Percentiles rank a stretch among this genome's conserved stretches.
Evolutionary conservation across 2,888 invertebrate genomes (phyloP).

Genomic region (Apodemia mormo): DNA sequence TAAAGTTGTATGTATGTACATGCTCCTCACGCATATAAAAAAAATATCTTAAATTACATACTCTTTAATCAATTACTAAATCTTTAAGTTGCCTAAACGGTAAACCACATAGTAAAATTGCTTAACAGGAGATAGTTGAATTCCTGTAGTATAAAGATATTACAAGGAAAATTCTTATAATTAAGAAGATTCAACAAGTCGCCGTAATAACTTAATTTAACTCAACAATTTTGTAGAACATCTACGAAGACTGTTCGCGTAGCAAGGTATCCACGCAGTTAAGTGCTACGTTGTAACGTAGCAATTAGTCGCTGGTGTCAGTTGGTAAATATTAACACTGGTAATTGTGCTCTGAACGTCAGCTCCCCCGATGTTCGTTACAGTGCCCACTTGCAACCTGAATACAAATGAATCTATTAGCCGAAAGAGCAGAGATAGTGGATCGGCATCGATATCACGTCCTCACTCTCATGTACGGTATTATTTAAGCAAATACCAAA

Average conservation of each 20-base stretch:
- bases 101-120: no score
- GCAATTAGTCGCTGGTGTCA: conserved; percentile 76
- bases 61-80: no score
- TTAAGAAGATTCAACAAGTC: conserved; percentile 23
- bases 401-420: conserved; percentile 81
- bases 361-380: conserved; percentile 77
- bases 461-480: conserved; percentile 40
- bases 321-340: conserved; percentile 79
- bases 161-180: no score
- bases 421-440: conserved; percentile 69
- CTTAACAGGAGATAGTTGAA: no score
- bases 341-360: conserved; percentile 77
- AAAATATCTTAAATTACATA: no score
- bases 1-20: no score
- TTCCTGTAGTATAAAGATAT: no score
- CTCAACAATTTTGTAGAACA: conserved; percentile 11
- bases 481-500: conserved; percentile 48
- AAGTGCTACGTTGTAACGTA: conserved; percentile 51
- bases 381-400: conserved; percentile 71
- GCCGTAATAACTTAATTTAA: background rate
- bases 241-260: conserved; percentile 19
- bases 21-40: no score
- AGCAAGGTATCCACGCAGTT: conserved; percentile 28
- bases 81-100: no score
- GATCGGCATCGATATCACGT: conserved; percentile 66